Percentiles rank a stretch among this genome's conserved stretches.
phyloP scores from a whole-genome alignment of 2,797 vertebrate genomes.

The Manis javanica region DNA sequence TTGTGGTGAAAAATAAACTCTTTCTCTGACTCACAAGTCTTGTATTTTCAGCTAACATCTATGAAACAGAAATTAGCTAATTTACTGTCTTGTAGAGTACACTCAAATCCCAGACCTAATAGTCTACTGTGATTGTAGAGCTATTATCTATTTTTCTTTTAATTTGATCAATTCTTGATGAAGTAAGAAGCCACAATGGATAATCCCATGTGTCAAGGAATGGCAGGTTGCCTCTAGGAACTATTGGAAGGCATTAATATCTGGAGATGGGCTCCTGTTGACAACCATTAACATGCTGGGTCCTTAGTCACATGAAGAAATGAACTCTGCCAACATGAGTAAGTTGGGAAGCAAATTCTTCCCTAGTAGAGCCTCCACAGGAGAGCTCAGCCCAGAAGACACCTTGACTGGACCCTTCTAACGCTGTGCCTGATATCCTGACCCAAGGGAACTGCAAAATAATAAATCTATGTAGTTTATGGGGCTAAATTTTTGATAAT shows the following conservation, averaged over 20 bases:
- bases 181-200: not conserved
- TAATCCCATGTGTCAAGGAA: not conserved
- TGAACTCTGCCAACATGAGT: not conserved
- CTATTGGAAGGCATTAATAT: not conserved
- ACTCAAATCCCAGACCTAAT: not conserved
- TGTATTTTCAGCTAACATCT: not conserved
- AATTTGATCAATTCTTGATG: not conserved
- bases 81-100: not conserved
- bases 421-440: not conserved
- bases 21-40: not conserved
- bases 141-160: not conserved
- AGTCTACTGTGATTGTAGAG: not conserved
- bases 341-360: not conserved
- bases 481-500: not conserved
- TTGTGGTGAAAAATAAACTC: not conserved
- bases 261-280: not conserved
- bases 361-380: not conserved
- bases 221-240: not conserved
- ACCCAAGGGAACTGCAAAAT: not conserved
- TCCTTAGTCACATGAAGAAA: not conserved
- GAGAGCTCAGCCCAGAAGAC: not conserved
- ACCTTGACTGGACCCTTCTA: not conserved
- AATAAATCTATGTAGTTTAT: not conserved
- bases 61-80: not conserved
- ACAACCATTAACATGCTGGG: not conserved